Base-by-base conservation (phyloP, 2,113 vertebrate genomes). In the Catharus fuscescens region DNA sequence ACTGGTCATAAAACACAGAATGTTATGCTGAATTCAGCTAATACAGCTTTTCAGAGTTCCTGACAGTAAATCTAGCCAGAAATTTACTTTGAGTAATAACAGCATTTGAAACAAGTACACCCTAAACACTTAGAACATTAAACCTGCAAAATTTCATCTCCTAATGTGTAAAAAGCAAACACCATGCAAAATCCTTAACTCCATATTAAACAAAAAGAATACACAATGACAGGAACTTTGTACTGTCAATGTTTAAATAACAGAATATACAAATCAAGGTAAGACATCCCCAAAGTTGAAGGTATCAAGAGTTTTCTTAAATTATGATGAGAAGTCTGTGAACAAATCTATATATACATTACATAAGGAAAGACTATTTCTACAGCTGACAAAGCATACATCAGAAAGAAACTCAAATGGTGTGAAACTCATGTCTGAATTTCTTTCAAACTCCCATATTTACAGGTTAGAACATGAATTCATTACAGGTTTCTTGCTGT, bases 381-480 rank as follows among this genome's bases (percentile, higher is more conserved):
- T 38, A 29, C 1, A 0, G 12, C 14, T 21, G 7, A 64, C 24
- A 67, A 72, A 72, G 20, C 0, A 5, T 9, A 18, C 9, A 53
- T 45, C 53, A 74, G 38, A 91, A 73, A 5, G 65, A 59, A 86
- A 71, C 18, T 54, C 52, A 47, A 57, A 57, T 40, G 8, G 18
- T 54, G 11, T 26, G 11, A 80, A 89, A 74, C 6, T 31, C 3
- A 6, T 2, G 23, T 24, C 29, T 34, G 19, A 47, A 5, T 65
- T 48, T 42, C 54, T 74, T 64, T n/a, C 26, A 53, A 84, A 45
- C 9, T 2, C 12, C 4, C 6, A 15, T 17, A 62, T 26, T 48
- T 56, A 74, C 9, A 74, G 13, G 38, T 65, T 78, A 77, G 14
- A 70, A 10, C 18, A 78, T 2, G 12, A 80, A 50, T 34, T 91